Base-by-base conservation (phyloP, 2,888 invertebrate genomes). In the Allophyes oxyacanthae region DNA sequence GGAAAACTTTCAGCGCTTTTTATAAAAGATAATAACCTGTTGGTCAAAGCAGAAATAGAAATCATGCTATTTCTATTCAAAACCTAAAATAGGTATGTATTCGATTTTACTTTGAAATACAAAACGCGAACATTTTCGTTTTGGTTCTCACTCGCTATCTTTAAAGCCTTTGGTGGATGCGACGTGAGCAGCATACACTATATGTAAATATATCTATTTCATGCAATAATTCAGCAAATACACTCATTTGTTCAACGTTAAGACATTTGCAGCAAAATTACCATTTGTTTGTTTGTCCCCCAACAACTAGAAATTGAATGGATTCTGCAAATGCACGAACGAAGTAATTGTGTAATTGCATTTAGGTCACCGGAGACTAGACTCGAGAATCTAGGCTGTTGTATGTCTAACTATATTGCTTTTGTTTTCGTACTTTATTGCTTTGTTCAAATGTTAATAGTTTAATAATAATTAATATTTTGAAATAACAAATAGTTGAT, bases 281-380 rank as follows among this genome's bases (percentile, higher is more conserved):
- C 72, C 75, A 74, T 73, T 66, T 64, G 72, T 77, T 78, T 71
- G 72, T 69, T 72, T 70, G 76, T 75, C 74, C 63, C 64, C 77
- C 69, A 75, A 77, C 59, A 45, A 57, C 30, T 54, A 34, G 68
- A 60, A 72, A 54, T 68, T 77, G 55, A 72, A 67, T 64, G 48
- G 59, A 73, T 62, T 71, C 66, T 65, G 61, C 66, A 71, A 72
- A 66, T 71, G 69, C 67, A 64, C 55, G 64, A 71, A 67, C 73
- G 57, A 58, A 68, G 75, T 81, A 73, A 69, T 75, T 57, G 56
- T 72, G 64, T 83, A 85, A 85, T 86, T 84, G 83, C 79, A 84
- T 85, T 85, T 77, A 63, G 81, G 80, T 79, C 80, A 79, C 75
- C 57, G 64, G 68, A 74, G 73, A 66, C 70, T 65, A 58, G 54